Conservation (phyloP, 2,113 vertebrate genomes). For the Gymnorhina tibicen region DNA sequence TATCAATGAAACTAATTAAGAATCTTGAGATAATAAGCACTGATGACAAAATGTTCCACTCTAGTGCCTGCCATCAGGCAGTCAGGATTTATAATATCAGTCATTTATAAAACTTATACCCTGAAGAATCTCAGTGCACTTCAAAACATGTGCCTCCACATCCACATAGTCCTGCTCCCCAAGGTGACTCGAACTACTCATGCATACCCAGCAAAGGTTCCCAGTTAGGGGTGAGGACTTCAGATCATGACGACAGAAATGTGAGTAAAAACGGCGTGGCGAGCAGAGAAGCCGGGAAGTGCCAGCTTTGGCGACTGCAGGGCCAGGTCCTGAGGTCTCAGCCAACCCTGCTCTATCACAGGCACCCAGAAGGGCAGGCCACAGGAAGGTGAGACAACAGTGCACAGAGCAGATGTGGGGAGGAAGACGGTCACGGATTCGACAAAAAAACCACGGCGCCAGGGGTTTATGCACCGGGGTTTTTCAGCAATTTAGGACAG, state of each 20-base stretch:
- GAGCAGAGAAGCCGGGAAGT: not conserved
- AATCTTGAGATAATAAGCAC: slow-evolving; percentile 59
- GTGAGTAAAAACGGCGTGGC: rapidly evolving
- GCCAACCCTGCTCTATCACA: not conserved
- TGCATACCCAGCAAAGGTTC: not conserved
- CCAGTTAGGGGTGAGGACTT: not conserved
- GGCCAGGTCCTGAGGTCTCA: not conserved
- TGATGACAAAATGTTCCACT: slow-evolving; percentile 59
- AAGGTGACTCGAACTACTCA: not conserved
- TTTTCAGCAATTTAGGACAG: slow-evolving; percentile 46
- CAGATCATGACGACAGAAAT: not conserved
- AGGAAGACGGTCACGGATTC: not conserved
- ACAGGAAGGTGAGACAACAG: not conserved
- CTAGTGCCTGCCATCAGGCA: slow-evolving; percentile 41
- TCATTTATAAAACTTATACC: slow-evolving; percentile 1
- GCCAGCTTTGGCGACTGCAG: not conserved
- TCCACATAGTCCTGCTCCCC: not conserved
- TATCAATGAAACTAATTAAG: slow-evolving; percentile 67
- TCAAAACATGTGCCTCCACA: not conserved
- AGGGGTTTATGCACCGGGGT: not conserved
- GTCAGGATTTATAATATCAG: slow-evolving; percentile 32
- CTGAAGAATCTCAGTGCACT: not conserved
- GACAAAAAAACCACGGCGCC: rapidly evolving
- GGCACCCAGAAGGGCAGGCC: not conserved
- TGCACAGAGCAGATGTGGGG: rapidly evolving